phyloP scores from a whole-genome alignment of 1,140 invertebrate genomes.

The Lamellibrachia luymesi region DNA sequence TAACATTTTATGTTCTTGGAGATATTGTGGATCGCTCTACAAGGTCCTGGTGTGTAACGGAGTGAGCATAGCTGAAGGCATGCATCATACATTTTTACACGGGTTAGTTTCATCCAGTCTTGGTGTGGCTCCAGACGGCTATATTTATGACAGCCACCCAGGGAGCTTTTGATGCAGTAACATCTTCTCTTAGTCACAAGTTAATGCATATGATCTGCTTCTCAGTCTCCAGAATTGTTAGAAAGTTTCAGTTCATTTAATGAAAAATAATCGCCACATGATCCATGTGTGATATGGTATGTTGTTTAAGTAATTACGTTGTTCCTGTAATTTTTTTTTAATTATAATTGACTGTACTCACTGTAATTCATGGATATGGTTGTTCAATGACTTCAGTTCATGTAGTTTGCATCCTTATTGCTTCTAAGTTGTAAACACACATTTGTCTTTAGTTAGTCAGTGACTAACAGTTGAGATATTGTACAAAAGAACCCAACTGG shows the following conservation, averaged over 20 bases:
- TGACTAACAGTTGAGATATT: no score
- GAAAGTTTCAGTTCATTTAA: neutral
- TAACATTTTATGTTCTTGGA: neutral
- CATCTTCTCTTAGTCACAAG: neutral
- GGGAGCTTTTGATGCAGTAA: neutral
- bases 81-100: neutral
- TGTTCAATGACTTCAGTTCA: neutral
- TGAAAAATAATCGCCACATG: neutral
- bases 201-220: neutral
- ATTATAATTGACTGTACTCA: neutral
- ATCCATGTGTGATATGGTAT: neutral
- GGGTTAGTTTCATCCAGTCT: neutral
- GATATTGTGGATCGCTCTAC: neutral
- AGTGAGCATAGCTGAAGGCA: neutral
- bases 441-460: no score
- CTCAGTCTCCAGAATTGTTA: neutral
- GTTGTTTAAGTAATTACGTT: neutral
- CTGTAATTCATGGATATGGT: neutral
- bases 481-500: no score
- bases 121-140: neutral
- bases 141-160: neutral
- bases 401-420: no score
- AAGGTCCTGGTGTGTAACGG: neutral
- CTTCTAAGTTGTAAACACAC: no score
- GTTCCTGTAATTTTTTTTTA: neutral